Percentiles rank a stretch among this genome's conserved stretches.
Evolutionary conservation across 2,888 invertebrate species (phyloP).

Genomic region (Drosophila incognita): DNA sequence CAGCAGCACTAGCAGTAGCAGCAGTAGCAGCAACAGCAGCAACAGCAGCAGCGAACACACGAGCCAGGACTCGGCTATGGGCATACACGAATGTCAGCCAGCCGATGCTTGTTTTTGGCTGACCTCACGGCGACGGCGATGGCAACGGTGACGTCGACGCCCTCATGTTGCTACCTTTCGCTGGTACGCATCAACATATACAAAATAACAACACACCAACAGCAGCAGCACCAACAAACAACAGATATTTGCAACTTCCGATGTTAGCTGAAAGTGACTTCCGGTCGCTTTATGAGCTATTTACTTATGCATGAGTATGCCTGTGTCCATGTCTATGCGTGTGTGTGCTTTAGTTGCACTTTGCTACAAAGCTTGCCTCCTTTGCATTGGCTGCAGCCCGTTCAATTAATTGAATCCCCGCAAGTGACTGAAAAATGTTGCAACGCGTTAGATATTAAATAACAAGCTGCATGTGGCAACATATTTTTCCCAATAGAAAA

Average conservation of each 20-base stretch:
- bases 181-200: constrained; percentile 46
- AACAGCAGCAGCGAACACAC: background rate
- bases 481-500: background rate
- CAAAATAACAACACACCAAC: constrained; percentile 26
- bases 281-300: constrained; percentile 62
- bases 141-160: background rate
- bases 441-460: background rate
- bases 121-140: constrained; percentile 5
- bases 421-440: constrained; percentile 46
- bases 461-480: background rate
- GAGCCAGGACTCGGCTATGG: constrained; percentile 26
- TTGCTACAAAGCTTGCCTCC: constrained; percentile 37
- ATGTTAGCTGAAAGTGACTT: constrained; percentile 68
- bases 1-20: constrained; percentile 1
- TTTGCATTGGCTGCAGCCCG: constrained; percentile 16
- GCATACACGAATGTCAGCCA: constrained; percentile 42
- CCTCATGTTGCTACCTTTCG: constrained; percentile 18
- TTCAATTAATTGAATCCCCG: constrained; percentile 69
- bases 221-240: constrained; percentile 21
- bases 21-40: constrained; percentile 1
- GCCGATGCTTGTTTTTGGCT: constrained; percentile 28
- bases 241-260: constrained; percentile 71
- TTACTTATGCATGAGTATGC: constrained; percentile 22
- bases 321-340: constrained; percentile 9
- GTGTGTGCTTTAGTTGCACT: constrained; percentile 22